These are phyloP conservation scores for Carpatolechia fugitivella DNA, from an alignment of 2,888 invertebrate species.

Conservation along the genomic window DNA sequence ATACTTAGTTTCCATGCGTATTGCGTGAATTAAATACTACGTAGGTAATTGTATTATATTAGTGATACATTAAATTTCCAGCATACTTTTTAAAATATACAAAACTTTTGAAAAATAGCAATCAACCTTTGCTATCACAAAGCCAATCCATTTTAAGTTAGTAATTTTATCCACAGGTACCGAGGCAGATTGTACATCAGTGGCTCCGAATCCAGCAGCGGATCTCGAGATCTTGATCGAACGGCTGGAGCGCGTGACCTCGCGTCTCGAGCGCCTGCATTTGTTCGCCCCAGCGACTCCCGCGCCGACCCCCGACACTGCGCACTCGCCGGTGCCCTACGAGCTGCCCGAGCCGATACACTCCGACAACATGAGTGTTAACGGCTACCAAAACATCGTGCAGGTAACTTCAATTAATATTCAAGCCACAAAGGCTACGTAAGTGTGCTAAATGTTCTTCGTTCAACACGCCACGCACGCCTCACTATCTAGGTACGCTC, in stretches of 20 bases:
- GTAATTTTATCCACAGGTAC: constrained; percentile 66
- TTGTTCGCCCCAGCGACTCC: constrained; percentile 51
- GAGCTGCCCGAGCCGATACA: constrained; percentile 33
- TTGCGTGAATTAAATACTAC: too few species aligned
- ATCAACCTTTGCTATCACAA: neutral
- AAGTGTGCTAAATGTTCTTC: too few species aligned
- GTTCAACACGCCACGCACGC: too few species aligned
- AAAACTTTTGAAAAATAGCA: neutral
- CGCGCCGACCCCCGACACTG: constrained; percentile 46
- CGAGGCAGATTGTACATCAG: constrained; percentile 68
- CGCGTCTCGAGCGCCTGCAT: constrained; percentile 82
- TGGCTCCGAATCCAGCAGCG: constrained; percentile 62
- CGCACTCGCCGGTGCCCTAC: constrained; percentile 38
- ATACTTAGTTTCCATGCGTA: too few species aligned
- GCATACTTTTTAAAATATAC: too few species aligned
- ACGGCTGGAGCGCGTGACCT: constrained; percentile 86
- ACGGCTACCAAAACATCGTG: constrained; percentile 86
- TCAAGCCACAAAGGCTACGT: too few species aligned
- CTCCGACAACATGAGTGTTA: constrained; percentile 83
- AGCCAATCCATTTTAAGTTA: too few species aligned
- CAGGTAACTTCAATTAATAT: too few species aligned
- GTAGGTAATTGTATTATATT: too few species aligned
- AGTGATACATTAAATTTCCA: too few species aligned
- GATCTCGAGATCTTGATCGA: constrained; percentile 85
- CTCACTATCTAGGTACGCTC: too few species aligned